Base-by-base conservation (phyloP, 2,113 vertebrate genomes). In the Mastomys natalensis region DNA sequence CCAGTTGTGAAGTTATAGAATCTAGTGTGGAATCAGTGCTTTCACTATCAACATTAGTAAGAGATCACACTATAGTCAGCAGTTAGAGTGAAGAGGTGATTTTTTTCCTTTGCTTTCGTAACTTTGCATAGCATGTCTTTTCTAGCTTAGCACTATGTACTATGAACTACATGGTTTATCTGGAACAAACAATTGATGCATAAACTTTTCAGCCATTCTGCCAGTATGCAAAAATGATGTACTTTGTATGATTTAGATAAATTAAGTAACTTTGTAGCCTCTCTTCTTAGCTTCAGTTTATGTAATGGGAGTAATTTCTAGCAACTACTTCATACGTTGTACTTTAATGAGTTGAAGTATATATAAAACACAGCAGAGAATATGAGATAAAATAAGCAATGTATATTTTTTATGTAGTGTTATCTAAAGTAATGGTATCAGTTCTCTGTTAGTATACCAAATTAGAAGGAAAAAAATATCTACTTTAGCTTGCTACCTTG, bases 31-130 rank as follows among this genome's bases (percentile, higher is more conserved):
- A 95, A 72, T 37, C 70, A 34, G 9, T 60, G 40, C 43, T 68
- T 2, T 19, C 84, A 80, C 26, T 48, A 74, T 90, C 9, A 51
- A 24, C 16, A 29, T 34, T 21, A 66, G 15, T 24, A n/a, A 82
- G 9, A 89, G 12, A 91, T 24, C 77, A 37, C 58, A 34, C 7
- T 15, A 34, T 48, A 80, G 31, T 40, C 15, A 74, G 43, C 6
- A 10, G n/a, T n/a, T n/a, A n/a, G 31, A 81, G 66, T 55, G 8
- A 64, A 80, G 29, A 58, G 55, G 34, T 7, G 29, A 66, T 29
- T 72, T 93, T 91, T 96, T 90, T 66, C 13, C 53, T 92, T 87
- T 74, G 68, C 26, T 82, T 64, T 76, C n/a, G n/a, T 55, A 81
- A 34, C 12, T 93, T 95, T 73, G 22, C 17, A 34, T 73, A 24